Evolutionary conservation across 92 coral and sea anemone genomes (phyloP), one percentile per base, ranked within the genome.

Genomic region (Porites lobata): DNA sequence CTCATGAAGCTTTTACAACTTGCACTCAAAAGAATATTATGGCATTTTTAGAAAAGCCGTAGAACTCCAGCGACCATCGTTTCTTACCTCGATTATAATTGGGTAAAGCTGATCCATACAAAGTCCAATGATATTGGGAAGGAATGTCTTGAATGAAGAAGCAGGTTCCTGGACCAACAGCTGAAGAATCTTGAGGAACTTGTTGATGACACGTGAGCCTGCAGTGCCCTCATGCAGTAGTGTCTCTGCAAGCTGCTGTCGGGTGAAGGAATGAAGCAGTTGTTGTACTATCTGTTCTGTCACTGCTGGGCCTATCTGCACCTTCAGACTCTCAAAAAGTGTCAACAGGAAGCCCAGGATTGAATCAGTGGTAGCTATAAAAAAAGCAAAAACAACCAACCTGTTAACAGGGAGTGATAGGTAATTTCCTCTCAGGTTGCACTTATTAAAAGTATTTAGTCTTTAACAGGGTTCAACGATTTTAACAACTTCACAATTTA

Each of bases 51-150:
- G 47, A 7, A 38, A 38, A 3, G 47, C 47, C 7, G 0, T 38
- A 38, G 4, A 38, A 38, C 6, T 38, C 0, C 0, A 38, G 47
- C 47, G 43, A n/a, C 51, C 2, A 18, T 8, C 1, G 26, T 26
- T 68, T 2, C 81, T 81, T 86, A 97, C 99, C 90, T 97, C 98
- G 47, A 93, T 94, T 73, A 97, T 80, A 68, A 97, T 93, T 7
- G 99, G 99, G 85, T 94, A 88, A 9, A 97, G 92, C 92, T 94
- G 96, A 72, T 97, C 99, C 95, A 97, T 92, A 20, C 99, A 95
- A 26, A 97, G 93, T 8, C 93, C 90, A 54, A 97, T 97, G 19
- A 97, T 97, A 85, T 96, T 94, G 12, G 99, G 99, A 7, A 97
- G 88, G 65, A 97, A 96, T 2, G 98, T 90, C 72, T 97, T 97